Evolutionary conservation across 35 echinoderm and acorn worm species (phyloP).

Genomic region (Acanthaster planci): DNA sequence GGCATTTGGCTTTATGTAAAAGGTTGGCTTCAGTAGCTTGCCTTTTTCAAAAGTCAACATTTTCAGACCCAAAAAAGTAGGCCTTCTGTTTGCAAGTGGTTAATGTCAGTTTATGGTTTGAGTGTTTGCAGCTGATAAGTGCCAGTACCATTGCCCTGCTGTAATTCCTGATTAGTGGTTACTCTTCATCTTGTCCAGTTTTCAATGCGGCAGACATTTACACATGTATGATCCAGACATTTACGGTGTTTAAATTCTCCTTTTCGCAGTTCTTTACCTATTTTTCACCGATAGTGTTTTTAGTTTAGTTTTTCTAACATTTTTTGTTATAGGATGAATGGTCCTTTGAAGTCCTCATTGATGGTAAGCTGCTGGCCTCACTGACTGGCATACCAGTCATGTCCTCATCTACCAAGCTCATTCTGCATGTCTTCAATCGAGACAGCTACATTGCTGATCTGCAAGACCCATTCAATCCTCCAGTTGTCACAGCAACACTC

Average conservation of each 20-base stretch:
- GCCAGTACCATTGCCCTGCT: too few species aligned
- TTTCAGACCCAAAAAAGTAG: neutral
- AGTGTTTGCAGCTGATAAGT: too few species aligned
- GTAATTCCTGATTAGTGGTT: too few species aligned
- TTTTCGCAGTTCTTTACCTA: too few species aligned
- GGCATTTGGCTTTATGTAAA: neutral
- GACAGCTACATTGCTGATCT: slow-evolving; percentile 12
- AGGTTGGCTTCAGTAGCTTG: neutral
- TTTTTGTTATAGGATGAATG: slow-evolving; percentile 22
- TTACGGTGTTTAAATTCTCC: too few species aligned
- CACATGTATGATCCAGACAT: too few species aligned
- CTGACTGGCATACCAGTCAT: slow-evolving; percentile 12
- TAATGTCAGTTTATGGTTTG: too few species aligned
- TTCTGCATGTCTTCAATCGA: slow-evolving; percentile 45
- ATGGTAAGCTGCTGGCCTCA: slow-evolving; percentile 23
- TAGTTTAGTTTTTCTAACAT: too few species aligned
- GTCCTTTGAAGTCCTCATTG: slow-evolving; percentile 20
- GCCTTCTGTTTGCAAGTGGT: too few species aligned
- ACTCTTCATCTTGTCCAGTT: too few species aligned
- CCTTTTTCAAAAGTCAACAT: neutral
- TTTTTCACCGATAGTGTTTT: too few species aligned
- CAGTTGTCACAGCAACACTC: slow-evolving; percentile 12
- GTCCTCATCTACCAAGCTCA: slow-evolving; percentile 32
- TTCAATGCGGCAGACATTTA: too few species aligned
- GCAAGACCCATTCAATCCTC: slow-evolving; percentile 16